Evolutionary conservation across 2,888 invertebrate genomes (phyloP), one percentile per base, ranked within the genome.

Genomic region (Criorhina ranunculi): DNA sequence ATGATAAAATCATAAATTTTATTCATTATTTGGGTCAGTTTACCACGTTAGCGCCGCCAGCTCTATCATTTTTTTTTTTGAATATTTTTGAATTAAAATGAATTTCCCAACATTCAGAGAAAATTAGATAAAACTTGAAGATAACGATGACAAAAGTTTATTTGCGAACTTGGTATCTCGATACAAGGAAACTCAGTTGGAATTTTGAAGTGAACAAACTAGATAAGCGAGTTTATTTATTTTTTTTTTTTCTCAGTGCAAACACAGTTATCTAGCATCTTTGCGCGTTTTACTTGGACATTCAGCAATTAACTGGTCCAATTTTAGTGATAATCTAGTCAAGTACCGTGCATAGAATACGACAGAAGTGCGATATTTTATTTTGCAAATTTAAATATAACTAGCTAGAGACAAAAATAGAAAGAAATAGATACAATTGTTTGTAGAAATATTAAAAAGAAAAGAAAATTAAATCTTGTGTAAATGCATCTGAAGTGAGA

Each of bases 401-500:
- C 15, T 8, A 42, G 42, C 1, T 40, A 24, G 60, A 64, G 35
- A 31, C 29, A 44, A 15, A 69, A 29, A 19, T 59, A 77, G 29
- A 46, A 44, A 40, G 17, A 7, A 29, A 37, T 40, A 59, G 49
- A 72, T 29, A 60, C 12, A 62, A 60, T 33, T 60, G 37, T 53
- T 9, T 24, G n/a, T 33, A 9, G 8, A 31, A 57, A 11, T 24
- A 24, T 24, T 24, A 11, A 11, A 60, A 37, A 0, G 46, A n/a
- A 40, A 75, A 5, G 46, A 55, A 8, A 59, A 60, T 49, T 69
- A 24, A 67, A 46, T 51, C 37, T n/a, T 40, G 59, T 57, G 70
- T 60, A n/a, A 76, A 82, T 78, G 69, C 40, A 70, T 78, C 31
- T 29, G 19, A 79, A 57, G 72, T 90, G 46, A 70, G 89, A 80